Evolutionary conservation across 2,113 vertebrate species (phyloP).

Genomic region (Danio rerio): GRCz12tu NC_133180.1:63446001-63446500

Average conservation of each 20-base stretch:
- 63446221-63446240: slow-evolving; percentile 39
- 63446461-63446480: no score
- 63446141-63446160: slow-evolving; percentile 41
- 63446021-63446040: background rate
- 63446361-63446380: no score
- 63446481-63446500: no score
- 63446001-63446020: slow-evolving; percentile 1
- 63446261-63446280: background rate
- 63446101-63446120: slow-evolving; percentile 45
- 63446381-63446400: no score
- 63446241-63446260: slow-evolving; percentile 17
- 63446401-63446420: no score
- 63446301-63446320: background rate
- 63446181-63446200: slow-evolving; percentile 46
- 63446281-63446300: slow-evolving; percentile 11
- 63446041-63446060: background rate
- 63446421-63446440: no score
- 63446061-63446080: slow-evolving; percentile 38
- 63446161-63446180: slow-evolving; percentile 19
- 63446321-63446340: no score
- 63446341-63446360: no score
- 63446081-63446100: slow-evolving; percentile 48
- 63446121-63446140: slow-evolving; percentile 52
- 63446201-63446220: slow-evolving; percentile 47
- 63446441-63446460: no score